These are phyloP conservation scores for Ctenochaetus hawaiiensis DNA, from an alignment of 2,797 vertebrate genomes.

Conservation along the genomic window DNA sequence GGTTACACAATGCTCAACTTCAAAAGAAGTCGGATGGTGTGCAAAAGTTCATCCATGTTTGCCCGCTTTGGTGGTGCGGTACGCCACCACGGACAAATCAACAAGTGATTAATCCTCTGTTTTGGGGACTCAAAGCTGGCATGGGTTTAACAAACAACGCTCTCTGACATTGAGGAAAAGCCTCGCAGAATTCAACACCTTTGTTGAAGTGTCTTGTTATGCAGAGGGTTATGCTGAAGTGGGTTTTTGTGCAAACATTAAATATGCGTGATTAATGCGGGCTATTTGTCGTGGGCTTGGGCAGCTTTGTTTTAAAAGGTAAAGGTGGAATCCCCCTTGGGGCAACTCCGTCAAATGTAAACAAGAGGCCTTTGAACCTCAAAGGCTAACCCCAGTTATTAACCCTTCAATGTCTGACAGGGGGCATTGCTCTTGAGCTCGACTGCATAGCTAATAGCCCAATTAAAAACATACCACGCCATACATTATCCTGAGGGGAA, in stretches of 20 bases:
- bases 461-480: conserved; percentile 82
- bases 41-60: conserved; percentile 76
- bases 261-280: conserved; percentile 64
- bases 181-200: conserved; percentile 44
- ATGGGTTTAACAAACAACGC: conserved; percentile 69
- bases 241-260: conserved; percentile 47
- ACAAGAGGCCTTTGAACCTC: conserved; percentile 83
- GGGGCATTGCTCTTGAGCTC: conserved; percentile 71
- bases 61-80: conserved; percentile 52
- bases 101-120: conserved; percentile 78
- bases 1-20: conserved; percentile 80
- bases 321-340: conserved; percentile 66
- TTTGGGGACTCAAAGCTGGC: conserved; percentile 69
- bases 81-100: conserved; percentile 63
- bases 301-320: conserved; percentile 72
- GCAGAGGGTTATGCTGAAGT: conserved; percentile 27
- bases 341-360: conserved; percentile 77
- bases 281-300: conserved; percentile 64
- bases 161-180: conserved; percentile 50
- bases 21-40: conserved; percentile 76
- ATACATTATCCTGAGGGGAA: conserved; percentile 75
- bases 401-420: conserved; percentile 79
- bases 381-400: conserved; percentile 76
- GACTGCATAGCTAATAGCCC: conserved; percentile 79
- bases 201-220: conserved; percentile 29